Percentiles rank a stretch among this genome's conserved stretches.
Evolutionary conservation across 2,113 vertebrate genomes (phyloP).

Genomic region (Narcine bancroftii): DNA sequence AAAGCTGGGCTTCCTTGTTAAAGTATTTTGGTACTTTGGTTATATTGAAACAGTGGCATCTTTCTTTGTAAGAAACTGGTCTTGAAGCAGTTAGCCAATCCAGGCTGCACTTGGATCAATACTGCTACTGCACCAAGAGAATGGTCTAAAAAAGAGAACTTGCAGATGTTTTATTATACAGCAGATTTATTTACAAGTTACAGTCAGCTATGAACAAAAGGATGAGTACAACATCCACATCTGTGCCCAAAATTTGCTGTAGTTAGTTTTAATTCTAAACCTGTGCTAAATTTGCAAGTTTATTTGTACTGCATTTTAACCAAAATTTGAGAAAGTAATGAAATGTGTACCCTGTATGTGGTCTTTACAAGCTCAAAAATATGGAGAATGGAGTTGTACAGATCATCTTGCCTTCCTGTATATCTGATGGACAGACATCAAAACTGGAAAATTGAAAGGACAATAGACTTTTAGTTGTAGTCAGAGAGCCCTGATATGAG

Average conservation of each 20-base stretch:
- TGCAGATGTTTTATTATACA: constrained; percentile 21
- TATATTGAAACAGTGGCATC: constrained; percentile 72
- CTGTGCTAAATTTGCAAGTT: not conserved
- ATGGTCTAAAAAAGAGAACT: not conserved
- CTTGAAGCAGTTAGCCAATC: too few relatives aligned
- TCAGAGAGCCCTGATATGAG: not conserved
- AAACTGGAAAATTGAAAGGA: not conserved
- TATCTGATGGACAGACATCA: not conserved
- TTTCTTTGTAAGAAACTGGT: too few relatives aligned
- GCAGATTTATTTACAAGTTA: constrained; percentile 37
- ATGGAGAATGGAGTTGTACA: too few relatives aligned
- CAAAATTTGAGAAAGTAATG: constrained; percentile 1
- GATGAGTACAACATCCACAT: constrained; percentile 18
- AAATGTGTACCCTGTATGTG: constrained; percentile 9
- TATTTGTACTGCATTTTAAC: constrained; percentile 28
- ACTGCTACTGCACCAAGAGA: not conserved
- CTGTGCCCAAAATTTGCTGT: not conserved
- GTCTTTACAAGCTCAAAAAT: not conserved
- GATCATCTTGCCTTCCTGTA: too few relatives aligned
- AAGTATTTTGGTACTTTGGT: constrained; percentile 93
- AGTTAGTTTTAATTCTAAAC: constrained; percentile 1
- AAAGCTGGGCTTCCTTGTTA: constrained; percentile 74
- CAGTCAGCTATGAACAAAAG: constrained; percentile 35
- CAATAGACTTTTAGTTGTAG: not conserved
- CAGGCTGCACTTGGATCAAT: too few relatives aligned